These are phyloP conservation scores for Apomyelois bistriatella DNA, from an alignment of 2,888 invertebrate species.

Conservation along the genomic window DNA sequence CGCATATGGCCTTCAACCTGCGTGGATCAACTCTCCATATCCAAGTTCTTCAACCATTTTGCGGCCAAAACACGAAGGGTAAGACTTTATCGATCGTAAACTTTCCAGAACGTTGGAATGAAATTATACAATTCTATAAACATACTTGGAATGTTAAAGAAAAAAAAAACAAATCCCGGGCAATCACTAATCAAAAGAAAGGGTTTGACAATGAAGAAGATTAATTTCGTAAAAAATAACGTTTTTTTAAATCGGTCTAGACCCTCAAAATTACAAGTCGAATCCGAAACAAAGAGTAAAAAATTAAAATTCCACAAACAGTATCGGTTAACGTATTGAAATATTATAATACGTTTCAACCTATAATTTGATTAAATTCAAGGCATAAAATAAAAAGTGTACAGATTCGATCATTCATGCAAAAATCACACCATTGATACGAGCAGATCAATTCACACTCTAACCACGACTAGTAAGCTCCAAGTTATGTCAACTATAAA, in stretches of 20 bases:
- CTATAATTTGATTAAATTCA: constrained; percentile 79
- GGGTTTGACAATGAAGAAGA: constrained; percentile 33
- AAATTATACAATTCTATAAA: not conserved
- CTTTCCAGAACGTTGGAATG: too few relatives aligned
- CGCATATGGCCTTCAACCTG: too few relatives aligned
- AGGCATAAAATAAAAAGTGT: constrained; percentile 12
- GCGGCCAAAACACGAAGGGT: too few relatives aligned
- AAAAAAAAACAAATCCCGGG: not conserved
- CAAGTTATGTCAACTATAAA: too few relatives aligned
- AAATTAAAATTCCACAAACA: constrained; percentile 74
- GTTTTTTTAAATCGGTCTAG: constrained; percentile 65
- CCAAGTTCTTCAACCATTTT: too few relatives aligned
- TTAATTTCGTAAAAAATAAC: constrained; percentile 32
- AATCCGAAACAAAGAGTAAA: constrained; percentile 71
- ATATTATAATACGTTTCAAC: constrained; percentile 76
- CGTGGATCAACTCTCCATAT: too few relatives aligned
- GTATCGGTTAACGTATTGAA: constrained; percentile 72
- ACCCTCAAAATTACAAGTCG: constrained; percentile 66
- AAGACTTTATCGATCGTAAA: too few relatives aligned
- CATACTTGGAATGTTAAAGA: not conserved
- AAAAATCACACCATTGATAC: not conserved
- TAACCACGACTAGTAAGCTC: too few relatives aligned
- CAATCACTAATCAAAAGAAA: constrained; percentile 22
- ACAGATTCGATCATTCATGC: not conserved
- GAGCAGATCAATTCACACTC: too few relatives aligned